phyloP scores from a whole-genome alignment of 2,113 vertebrate genomes.

The Oostethus manadensis region DNA sequence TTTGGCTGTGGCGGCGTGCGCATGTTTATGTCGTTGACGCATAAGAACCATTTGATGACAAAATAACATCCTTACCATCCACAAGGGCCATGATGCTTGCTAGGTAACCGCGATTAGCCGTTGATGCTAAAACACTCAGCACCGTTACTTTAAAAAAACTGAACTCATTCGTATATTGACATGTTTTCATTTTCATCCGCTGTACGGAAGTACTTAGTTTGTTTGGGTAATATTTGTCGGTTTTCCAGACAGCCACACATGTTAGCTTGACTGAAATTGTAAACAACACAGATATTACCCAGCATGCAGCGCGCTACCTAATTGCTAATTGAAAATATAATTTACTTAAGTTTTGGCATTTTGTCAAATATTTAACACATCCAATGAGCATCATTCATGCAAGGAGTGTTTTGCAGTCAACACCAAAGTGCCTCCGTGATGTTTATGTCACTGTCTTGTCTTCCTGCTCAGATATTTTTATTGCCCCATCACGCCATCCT shows the following conservation, averaged over 20 bases:
- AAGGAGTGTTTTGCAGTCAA: too few species aligned
- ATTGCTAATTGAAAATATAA: too few species aligned
- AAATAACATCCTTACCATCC: neutral
- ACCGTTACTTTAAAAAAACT: neutral
- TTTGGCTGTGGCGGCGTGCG: rapidly evolving
- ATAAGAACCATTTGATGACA: rapidly evolving
- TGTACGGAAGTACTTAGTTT: too few species aligned
- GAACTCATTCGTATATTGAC: too few species aligned
- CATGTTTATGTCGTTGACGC: rapidly evolving
- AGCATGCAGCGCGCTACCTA: neutral
- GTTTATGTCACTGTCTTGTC: neutral
- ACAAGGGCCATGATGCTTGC: conserved; percentile 11
- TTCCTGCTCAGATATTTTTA: conserved; percentile 12
- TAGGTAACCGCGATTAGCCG: conserved; percentile 33
- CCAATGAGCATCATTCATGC: too few species aligned
- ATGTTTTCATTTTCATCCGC: too few species aligned
- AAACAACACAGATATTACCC: conserved; percentile 12
- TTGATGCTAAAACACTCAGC: conserved; percentile 3
- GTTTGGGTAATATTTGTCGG: too few species aligned
- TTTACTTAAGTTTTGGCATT: too few species aligned
- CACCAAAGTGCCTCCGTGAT: neutral
- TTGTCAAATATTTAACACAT: too few species aligned
- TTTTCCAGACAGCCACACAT: neutral
- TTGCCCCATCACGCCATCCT: conserved; percentile 3
- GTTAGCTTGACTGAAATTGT: neutral